phyloP scores from a whole-genome alignment of 1,140 invertebrate species.

The Drosophila watanabei region DNA sequence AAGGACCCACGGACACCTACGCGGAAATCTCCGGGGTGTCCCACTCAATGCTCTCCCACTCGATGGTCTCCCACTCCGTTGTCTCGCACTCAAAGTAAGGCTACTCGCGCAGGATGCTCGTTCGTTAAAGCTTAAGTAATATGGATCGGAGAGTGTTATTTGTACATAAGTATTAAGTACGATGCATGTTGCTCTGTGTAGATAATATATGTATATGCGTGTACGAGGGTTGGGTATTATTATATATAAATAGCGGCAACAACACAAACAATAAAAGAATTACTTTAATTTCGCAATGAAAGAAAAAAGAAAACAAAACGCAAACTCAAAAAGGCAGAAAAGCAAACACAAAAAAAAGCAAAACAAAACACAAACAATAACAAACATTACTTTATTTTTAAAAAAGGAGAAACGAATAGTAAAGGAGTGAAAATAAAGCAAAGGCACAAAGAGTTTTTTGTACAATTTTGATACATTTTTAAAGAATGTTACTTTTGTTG shows the following conservation, averaged over 20 bases:
- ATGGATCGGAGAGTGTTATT: constrained; percentile 21
- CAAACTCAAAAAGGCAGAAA: constrained; percentile 26
- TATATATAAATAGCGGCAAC: constrained; percentile 36
- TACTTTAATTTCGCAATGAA: constrained; percentile 81
- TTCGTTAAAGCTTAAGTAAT: constrained; percentile 5
- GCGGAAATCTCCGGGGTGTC: constrained; percentile 85
- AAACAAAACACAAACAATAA: constrained; percentile 68
- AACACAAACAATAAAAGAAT: constrained; percentile 81
- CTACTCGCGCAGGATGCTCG: not conserved
- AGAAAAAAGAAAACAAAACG: constrained; percentile 30
- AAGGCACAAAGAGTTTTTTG: constrained; percentile 53
- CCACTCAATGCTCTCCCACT: constrained; percentile 85
- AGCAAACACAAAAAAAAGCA: constrained; percentile 41
- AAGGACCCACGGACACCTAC: constrained; percentile 88
- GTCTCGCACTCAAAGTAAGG: constrained; percentile 80
- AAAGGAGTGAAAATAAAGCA: constrained; percentile 20
- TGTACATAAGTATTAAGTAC: constrained; percentile 54
- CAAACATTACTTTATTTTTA: constrained; percentile 78
- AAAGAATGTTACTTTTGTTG: constrained; percentile 65
- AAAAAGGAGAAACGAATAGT: not conserved
- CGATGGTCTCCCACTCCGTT: constrained; percentile 80
- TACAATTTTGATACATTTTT: constrained; percentile 80
- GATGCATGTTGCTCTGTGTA: constrained; percentile 53
- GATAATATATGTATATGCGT: constrained; percentile 44
- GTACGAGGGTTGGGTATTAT: constrained; percentile 42